Percentiles rank a stretch among this genome's conserved stretches.
Evolutionary conservation across 2,113 vertebrate genomes (phyloP).

Genomic region (Abramis brama): DNA sequence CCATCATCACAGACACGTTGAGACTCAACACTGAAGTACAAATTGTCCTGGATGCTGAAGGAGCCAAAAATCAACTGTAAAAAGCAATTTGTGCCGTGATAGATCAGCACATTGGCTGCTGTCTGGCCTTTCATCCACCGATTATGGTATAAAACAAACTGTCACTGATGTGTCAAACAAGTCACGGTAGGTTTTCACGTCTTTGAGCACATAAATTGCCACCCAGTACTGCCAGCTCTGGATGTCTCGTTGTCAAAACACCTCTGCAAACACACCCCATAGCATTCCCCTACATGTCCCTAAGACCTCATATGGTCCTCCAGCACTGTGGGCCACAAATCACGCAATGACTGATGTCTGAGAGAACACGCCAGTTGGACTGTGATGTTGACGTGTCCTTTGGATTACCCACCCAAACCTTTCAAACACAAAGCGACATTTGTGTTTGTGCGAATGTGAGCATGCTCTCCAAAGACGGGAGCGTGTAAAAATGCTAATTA

Average conservation of each 20-base stretch:
- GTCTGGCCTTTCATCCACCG: background rate
- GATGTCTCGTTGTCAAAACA: constrained; percentile 59
- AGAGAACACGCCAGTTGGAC: background rate
- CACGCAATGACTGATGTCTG: constrained; percentile 51
- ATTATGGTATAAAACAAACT: background rate
- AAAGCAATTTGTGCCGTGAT: background rate
- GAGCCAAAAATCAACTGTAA: background rate
- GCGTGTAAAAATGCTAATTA: background rate
- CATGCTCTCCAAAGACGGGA: background rate
- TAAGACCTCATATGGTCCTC: constrained; percentile 74
- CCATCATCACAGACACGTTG: background rate
- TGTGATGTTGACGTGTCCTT: background rate
- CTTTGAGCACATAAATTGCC: background rate
- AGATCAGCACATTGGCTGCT: background rate
- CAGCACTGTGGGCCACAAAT: constrained; percentile 63
- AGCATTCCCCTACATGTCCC: constrained; percentile 39
- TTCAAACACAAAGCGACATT: background rate
- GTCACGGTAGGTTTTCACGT: background rate
- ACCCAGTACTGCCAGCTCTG: constrained; percentile 29
- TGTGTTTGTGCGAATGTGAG: background rate
- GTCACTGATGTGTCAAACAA: constrained; percentile 14
- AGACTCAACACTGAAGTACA: background rate
- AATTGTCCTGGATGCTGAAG: background rate
- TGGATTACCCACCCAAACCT: background rate
- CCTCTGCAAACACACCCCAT: constrained; percentile 61